Evolutionary conservation across 2,113 vertebrate species (phyloP), one percentile per base, ranked within the genome.

Genomic region (Chloropsis cyanopogon): DNA sequence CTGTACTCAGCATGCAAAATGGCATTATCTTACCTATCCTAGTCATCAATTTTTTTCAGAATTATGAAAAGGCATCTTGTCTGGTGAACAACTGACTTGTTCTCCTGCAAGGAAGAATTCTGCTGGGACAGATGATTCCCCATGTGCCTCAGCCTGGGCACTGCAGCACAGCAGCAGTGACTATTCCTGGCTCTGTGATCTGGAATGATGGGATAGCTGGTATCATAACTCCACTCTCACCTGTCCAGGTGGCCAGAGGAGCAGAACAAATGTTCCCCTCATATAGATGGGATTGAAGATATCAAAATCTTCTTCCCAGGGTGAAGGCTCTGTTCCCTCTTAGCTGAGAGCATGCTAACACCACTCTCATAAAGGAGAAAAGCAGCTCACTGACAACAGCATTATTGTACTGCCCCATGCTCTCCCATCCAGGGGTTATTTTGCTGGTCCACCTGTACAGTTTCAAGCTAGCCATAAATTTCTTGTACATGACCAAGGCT

Each of bases 201-300:
- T 81, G 23, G 19, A 77, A 15, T 1, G 2, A 57, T 7, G 7
- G 5, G 2, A 4, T 65, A 10, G 37, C 16, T 65, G 1, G 57
- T 47, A 13, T 60, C 33, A 26, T 17, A 77, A 16, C 49, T 47
- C 31, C 18, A 5, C 35, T 47, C 10, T 52, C 2, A 2, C 44
- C 24, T 37, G 44, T 9, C n/a, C 44, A 2, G 1, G 3, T 47
- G 3, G 0, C 56, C 14, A 39, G 26, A 15, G 56, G 13, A 63
- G 29, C 42, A 70, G 56, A 50, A 60, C 9, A 7, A n/a, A 50
- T 2, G 0, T 65, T 78, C 15, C 26, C 31, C 14, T 46, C 22
- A 82, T 10, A 5, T 18, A 35, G 24, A 56, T 2, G 1, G 35
- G 78, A 50, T 1, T 56, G 29, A 82, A 77, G 60, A 46, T 52